Percentiles rank a stretch among this genome's conserved stretches.
These are phyloP conservation scores for Anhinga rufa DNA, from an alignment of 2,113 vertebrate genomes.

Conservation along the genomic window DNA sequence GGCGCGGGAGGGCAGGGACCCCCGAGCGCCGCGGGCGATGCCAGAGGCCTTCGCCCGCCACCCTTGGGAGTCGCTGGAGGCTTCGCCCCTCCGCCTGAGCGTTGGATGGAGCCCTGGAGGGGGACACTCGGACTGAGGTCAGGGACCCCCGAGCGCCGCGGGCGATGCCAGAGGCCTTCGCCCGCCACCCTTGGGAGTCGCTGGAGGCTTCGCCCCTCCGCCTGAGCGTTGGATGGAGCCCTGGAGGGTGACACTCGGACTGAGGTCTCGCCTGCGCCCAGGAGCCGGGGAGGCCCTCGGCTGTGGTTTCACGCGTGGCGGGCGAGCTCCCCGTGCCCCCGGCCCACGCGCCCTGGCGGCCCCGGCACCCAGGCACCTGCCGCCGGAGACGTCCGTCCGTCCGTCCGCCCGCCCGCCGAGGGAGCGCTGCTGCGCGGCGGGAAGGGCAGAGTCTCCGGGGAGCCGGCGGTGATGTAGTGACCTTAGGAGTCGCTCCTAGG, in stretches of 20 bases:
- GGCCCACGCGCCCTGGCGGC: background rate
- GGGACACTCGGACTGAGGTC: background rate
- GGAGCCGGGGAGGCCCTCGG: background rate
- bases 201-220: background rate
- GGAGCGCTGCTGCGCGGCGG: background rate
- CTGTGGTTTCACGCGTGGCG: background rate
- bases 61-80: background rate
- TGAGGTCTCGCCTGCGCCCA: background rate
- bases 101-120: background rate
- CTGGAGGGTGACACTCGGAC: background rate
- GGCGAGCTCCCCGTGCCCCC: background rate
- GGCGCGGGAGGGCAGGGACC: background rate
- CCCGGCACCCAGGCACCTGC: background rate
- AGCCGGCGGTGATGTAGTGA: background rate
- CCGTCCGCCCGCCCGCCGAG: rapidly evolving
- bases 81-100: background rate
- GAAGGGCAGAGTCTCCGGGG: background rate
- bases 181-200: background rate
- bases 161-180: background rate
- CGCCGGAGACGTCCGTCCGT: background rate
- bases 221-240: background rate
- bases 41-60: background rate
- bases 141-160: rapidly evolving
- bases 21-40: background rate
- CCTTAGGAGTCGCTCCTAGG: background rate